Conservation (phyloP, 53 echinoderm and acorn worm species). For the Antedon mediterranea region DNA sequence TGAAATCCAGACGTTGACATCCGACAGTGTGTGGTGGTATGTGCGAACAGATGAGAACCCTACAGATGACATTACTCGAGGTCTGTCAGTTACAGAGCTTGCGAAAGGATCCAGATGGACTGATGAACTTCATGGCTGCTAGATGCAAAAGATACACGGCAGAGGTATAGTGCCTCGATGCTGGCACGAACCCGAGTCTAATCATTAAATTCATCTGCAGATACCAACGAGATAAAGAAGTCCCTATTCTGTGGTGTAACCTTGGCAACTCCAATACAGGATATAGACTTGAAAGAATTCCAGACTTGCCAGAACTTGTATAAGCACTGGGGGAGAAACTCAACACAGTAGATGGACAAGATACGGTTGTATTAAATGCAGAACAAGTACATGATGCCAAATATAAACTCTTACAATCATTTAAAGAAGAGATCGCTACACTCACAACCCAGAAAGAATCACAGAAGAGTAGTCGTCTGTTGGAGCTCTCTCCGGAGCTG, state of each 20-base stretch:
- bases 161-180: conserved; percentile 2
- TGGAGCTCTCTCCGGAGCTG: too few relatives aligned
- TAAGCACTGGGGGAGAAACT: background rate
- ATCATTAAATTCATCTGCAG: conserved; percentile 2
- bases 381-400: too few relatives aligned
- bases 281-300: background rate
- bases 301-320: conserved; percentile 1
- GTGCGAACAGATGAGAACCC: background rate
- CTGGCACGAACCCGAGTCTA: conserved; percentile 3
- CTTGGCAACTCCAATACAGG: background rate
- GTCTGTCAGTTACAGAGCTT: background rate
- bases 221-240: background rate
- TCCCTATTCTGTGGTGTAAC: background rate
- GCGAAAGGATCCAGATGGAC: background rate
- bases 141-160: background rate
- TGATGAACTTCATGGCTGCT: conserved; percentile 8
- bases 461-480: too few relatives aligned
- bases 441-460: too few relatives aligned
- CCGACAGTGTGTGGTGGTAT: background rate
- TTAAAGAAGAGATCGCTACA: too few relatives aligned
- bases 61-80: conserved; percentile 8
- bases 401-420: too few relatives aligned
- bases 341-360: background rate
- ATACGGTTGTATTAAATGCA: background rate
- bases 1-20: conserved; percentile 4